Evolutionary conservation across 2,888 invertebrate species (phyloP), one percentile per base, ranked within the genome.

Genomic region (Lordiphosa andalusiaca): DNA sequence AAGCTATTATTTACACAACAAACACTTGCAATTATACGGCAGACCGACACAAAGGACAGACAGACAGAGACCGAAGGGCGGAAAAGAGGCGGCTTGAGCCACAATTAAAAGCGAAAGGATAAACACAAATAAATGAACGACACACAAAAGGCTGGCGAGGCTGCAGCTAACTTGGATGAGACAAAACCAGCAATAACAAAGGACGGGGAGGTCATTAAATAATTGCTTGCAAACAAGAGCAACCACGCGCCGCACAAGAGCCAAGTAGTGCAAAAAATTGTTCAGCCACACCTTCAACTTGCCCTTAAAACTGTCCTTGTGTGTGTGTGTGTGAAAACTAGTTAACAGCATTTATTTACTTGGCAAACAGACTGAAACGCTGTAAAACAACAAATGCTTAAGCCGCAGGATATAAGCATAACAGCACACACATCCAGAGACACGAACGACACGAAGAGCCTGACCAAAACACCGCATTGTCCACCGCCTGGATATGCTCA

Each of bases 281-380:
- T 19, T 55, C 23, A 64, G 56, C 64, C 51, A 53, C 64, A 54
- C 38, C 38, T 49, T 13, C 10, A 5, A n/a, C 37, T 35, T 6
- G 16, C 25, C 30, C 35, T 35, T 7, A 5, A 5, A 9, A 16
- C 2, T 16, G 16, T 16, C 1, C 16, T 16, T 16, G 16, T 21
- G 1, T 51, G 35, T n/a, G 4, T 23, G 5, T 47, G 44, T 33
- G 33, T 52, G 10, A 59, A 71, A 75, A 71, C 74, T 75, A 77
- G 77, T 81, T 75, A 81, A 76, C 73, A 71, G 73, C 71, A 69
- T 75, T 73, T 73, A 71, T 81, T 77, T 80, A 71, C 74, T 74
- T 70, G 73, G 67, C 65, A 80, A 71, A 71, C 68, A 72, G 53
- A 60, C 54, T 64, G 59, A 61, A 68, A 66, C 59, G 63, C 60